phyloP scores from a whole-genome alignment of 2,888 invertebrate genomes.

The Galerucella calmariensis region DNA sequence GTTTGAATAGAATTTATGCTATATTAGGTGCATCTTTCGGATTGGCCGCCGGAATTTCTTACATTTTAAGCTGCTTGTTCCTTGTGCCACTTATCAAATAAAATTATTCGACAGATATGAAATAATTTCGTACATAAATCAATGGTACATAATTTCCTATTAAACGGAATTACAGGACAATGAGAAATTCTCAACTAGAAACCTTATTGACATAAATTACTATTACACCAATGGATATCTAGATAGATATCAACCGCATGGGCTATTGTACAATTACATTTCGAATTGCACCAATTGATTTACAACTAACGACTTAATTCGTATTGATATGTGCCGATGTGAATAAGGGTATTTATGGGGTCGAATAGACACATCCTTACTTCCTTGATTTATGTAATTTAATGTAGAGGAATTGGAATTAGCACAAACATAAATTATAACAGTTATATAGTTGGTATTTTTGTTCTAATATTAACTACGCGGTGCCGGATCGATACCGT shows the following conservation, averaged over 20 bases:
- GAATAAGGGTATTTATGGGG: slow-evolving; percentile 10
- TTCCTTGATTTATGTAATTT: background rate
- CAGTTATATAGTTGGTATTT: too few relatives aligned
- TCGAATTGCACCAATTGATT: slow-evolving; percentile 62
- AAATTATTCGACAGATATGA: too few relatives aligned
- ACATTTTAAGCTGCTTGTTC: too few relatives aligned
- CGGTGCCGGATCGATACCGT: too few relatives aligned
- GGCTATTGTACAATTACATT: slow-evolving; percentile 61
- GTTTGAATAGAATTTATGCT: too few relatives aligned
- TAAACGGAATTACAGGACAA: background rate
- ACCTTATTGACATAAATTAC: slow-evolving; percentile 59
- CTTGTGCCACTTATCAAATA: too few relatives aligned
- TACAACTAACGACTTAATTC: slow-evolving; percentile 57
- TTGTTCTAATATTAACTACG: too few relatives aligned
- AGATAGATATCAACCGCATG: slow-evolving; percentile 46
- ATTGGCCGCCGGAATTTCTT: too few relatives aligned
- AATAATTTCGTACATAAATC: too few relatives aligned
- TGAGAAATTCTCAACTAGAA: slow-evolving; percentile 4
- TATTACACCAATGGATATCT: slow-evolving; percentile 52
- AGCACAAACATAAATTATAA: too few relatives aligned
- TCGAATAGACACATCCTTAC: slow-evolving; percentile 15
- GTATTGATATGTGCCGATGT: slow-evolving; percentile 53
- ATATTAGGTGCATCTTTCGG: too few relatives aligned
- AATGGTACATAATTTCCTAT: background rate
- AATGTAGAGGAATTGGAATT: background rate